phyloP scores from a whole-genome alignment of 2,113 vertebrate genomes.

The Andinoacara biseriatus region DNA sequence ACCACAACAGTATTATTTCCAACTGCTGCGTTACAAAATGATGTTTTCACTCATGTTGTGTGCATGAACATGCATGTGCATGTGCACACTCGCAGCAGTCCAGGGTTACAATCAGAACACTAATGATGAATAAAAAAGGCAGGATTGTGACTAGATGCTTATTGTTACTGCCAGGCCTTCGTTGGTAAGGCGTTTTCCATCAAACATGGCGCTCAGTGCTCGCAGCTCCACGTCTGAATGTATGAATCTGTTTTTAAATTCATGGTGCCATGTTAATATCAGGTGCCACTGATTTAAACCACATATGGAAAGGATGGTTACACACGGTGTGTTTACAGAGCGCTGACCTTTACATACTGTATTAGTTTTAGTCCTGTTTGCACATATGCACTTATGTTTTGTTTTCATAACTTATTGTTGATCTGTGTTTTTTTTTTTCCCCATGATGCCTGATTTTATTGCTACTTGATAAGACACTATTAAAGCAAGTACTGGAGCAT shows the following conservation, averaged over 20 bases:
- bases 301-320: neutral
- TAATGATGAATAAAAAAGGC: too few species aligned
- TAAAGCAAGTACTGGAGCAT: constrained; percentile 10
- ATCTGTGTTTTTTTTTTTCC: constrained; percentile 18
- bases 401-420: constrained; percentile 29
- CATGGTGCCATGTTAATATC: neutral
- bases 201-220: too few species aligned
- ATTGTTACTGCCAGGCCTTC: too few species aligned
- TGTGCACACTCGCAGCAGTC: too few species aligned
- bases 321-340: constrained; percentile 2
- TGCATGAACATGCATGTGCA: too few species aligned
- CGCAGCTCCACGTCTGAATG: neutral
- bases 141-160: too few species aligned
- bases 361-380: constrained; percentile 48
- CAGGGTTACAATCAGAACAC: too few species aligned
- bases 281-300: constrained; percentile 8
- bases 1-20: neutral
- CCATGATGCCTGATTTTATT: constrained; percentile 5
- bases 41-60: too few species aligned
- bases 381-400: constrained; percentile 40
- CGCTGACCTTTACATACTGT: constrained; percentile 5
- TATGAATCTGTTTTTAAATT: neutral
- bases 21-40: neutral
- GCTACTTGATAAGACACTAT: constrained; percentile 20
- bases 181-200: neutral